A percentile compares a stretch with the other conserved stretches of the same genome.
These are phyloP conservation scores for Anomalospiza imberbis DNA, from an alignment of 2,797 vertebrate genomes.

Conservation along the genomic window DNA sequence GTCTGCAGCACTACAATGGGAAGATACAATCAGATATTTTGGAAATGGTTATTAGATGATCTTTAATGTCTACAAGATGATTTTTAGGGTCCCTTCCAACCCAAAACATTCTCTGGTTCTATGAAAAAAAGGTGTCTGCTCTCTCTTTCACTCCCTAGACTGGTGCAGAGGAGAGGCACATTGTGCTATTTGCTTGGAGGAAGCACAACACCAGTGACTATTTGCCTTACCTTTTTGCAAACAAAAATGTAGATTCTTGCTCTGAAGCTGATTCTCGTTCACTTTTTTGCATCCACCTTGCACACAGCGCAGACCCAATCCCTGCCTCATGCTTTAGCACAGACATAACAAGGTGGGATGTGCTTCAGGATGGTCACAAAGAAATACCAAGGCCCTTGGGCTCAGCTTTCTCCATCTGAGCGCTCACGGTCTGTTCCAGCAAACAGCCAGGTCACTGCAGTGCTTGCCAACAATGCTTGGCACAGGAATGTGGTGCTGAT, in stretches of 20 bases:
- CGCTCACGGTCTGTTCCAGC: not conserved
- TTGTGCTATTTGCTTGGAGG: not conserved
- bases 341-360: not conserved
- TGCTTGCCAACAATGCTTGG: not conserved
- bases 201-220: not conserved
- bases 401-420: not conserved
- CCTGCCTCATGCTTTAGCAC: not conserved
- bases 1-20: not conserved
- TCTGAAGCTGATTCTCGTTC: not conserved
- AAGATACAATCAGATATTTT: not conserved
- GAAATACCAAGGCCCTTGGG: not conserved
- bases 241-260: not conserved
- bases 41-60: not conserved
- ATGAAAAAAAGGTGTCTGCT: not conserved
- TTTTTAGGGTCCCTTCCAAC: not conserved
- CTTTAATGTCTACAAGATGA: not conserved
- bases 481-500: not conserved
- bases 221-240: slow-evolving; percentile 38
- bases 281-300: not conserved
- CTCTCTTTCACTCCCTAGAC: not conserved
- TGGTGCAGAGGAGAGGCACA: not conserved
- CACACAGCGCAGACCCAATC: rapidly evolving
- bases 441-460: not conserved
- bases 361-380: not conserved
- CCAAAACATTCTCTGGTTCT: not conserved